phyloP scores from a whole-genome alignment of 2,888 invertebrate genomes.

The Tenthredo distinguenda region DNA sequence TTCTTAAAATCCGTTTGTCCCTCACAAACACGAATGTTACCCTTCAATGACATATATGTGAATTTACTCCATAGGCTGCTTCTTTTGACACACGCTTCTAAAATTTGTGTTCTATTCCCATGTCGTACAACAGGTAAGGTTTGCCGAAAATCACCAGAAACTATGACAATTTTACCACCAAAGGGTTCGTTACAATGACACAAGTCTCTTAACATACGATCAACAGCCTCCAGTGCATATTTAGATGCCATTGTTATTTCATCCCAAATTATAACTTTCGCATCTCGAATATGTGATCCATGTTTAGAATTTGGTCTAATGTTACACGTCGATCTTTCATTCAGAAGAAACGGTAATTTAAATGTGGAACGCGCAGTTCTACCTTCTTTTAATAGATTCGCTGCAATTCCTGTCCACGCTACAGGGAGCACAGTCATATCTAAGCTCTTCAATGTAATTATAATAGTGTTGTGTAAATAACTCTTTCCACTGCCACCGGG shows the following conservation, averaged over 20 bases:
- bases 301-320: slow-evolving; percentile 45
- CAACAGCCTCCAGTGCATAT: slow-evolving; percentile 53
- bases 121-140: slow-evolving; percentile 56
- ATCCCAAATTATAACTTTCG: slow-evolving; percentile 56
- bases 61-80: slow-evolving; percentile 55
- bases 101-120: slow-evolving; percentile 45
- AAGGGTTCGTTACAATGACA: slow-evolving; percentile 34
- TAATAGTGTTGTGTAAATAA: slow-evolving; percentile 59
- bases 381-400: neutral
- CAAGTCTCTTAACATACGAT: slow-evolving; percentile 53
- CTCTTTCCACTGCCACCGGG: slow-evolving; percentile 64
- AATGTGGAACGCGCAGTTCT: slow-evolving; percentile 26
- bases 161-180: slow-evolving; percentile 57
- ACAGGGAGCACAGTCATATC: neutral
- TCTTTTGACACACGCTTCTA: slow-evolving; percentile 53
- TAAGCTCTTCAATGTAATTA: slow-evolving; percentile 60
- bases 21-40: slow-evolving; percentile 54
- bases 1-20: slow-evolving; percentile 53
- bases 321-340: slow-evolving; percentile 46
- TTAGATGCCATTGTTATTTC: slow-evolving; percentile 57
- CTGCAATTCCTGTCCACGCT: slow-evolving; percentile 8
- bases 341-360: slow-evolving; percentile 46
- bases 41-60: slow-evolving; percentile 43
- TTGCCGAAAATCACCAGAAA: slow-evolving; percentile 62
- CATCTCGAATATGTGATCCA: slow-evolving; percentile 38